Evolutionary conservation across 2,113 vertebrate species (phyloP).

Genomic region (Hepsetus odoe): DNA sequence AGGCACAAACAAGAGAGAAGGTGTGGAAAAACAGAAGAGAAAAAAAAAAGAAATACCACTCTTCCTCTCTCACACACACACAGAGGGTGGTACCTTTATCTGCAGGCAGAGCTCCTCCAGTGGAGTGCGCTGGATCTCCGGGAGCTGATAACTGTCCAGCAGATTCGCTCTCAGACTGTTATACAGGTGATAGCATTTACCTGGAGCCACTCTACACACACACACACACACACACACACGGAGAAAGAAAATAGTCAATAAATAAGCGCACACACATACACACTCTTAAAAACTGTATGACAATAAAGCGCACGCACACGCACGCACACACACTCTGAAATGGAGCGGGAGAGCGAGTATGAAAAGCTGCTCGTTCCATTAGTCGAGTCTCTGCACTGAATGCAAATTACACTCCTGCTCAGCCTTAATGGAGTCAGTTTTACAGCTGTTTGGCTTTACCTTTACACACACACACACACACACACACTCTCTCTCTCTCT

Average conservation of each 20-base stretch:
- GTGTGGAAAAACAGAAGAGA: no score
- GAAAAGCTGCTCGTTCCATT: not conserved
- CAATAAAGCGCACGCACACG: no score
- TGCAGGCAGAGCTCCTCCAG: constrained; percentile 97
- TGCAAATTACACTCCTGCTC: not conserved
- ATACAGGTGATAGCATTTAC: constrained; percentile 96
- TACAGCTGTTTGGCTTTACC: not conserved
- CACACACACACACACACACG: constrained; percentile 20
- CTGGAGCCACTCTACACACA: constrained; percentile 88
- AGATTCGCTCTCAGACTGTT: constrained; percentile 90
- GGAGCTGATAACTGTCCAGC: constrained; percentile 92
- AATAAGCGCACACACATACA: constrained; percentile 13
- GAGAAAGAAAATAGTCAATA: constrained; percentile 1
- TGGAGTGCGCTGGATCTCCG: constrained; percentile 94
- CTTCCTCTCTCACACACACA: no score
- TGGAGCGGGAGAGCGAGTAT: not conserved
- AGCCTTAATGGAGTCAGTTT: constrained; percentile 11
- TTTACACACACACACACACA: not conserved
- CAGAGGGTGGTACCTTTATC: constrained; percentile 83
- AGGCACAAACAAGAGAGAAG: no score
- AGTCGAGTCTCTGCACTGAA: not conserved
- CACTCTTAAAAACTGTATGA: constrained; percentile 1
- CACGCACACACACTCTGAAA: not conserved
- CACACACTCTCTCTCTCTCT: not conserved
- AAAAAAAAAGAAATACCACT: no score